phyloP scores from a whole-genome alignment of 2,113 vertebrate species.

The Stegastes partitus region DNA sequence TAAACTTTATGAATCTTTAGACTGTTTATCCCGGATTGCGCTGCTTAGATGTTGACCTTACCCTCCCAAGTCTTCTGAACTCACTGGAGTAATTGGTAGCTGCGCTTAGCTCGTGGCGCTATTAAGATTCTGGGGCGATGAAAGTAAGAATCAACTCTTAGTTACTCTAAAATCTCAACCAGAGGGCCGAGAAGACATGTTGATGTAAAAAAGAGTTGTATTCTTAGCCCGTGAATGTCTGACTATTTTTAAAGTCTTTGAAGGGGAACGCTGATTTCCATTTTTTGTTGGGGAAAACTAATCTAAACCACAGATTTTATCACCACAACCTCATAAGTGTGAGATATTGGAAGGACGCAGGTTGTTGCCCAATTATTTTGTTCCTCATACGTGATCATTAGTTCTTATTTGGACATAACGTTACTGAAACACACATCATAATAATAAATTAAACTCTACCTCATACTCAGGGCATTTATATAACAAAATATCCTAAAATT shows the following conservation, averaged over 20 bases:
- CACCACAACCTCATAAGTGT: not conserved
- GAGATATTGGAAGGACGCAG: not conserved
- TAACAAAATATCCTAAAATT: not conserved
- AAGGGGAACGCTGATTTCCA: not conserved
- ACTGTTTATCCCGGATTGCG: not conserved
- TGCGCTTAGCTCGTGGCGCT: conserved; percentile 37
- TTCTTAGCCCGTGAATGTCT: conserved; percentile 1
- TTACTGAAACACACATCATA: not conserved
- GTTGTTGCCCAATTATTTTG: not conserved
- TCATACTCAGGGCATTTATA: not conserved
- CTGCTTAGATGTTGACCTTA: conserved; percentile 41
- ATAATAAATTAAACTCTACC: not conserved
- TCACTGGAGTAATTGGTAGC: conserved; percentile 52
- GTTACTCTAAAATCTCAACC: conserved; percentile 15
- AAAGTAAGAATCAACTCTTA: conserved; percentile 36
- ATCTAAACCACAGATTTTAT: not conserved
- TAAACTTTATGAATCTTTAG: conserved; percentile 7
- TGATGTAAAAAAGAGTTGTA: not conserved
- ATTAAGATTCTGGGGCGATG: conserved; percentile 40
- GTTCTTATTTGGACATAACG: not conserved
- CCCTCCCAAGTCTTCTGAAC: conserved; percentile 33
- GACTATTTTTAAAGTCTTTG: conserved; percentile 19
- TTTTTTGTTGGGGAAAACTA: not conserved
- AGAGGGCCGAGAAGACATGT: not conserved
- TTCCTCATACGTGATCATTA: not conserved